Conservation (phyloP, 2,888 invertebrate species). For the Catocala fraxini region DNA sequence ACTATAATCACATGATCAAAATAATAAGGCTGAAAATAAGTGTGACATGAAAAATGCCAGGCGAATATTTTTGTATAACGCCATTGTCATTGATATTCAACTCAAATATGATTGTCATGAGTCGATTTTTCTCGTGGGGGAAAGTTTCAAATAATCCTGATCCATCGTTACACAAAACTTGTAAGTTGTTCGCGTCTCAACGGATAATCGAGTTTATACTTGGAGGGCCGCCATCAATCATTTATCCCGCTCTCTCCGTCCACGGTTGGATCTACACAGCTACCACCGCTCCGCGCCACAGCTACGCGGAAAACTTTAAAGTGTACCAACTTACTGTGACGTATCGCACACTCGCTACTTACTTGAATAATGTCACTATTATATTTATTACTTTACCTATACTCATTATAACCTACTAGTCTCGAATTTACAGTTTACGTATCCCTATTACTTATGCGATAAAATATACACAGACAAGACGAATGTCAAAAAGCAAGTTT, state of each 20-base stretch:
- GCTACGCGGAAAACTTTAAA: conserved; percentile 83
- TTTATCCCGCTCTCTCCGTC: conserved; percentile 77
- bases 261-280: conserved; percentile 65
- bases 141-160: conserved; percentile 85
- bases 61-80: conserved; percentile 21
- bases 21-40: conserved; percentile 11
- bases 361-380: conserved; percentile 56
- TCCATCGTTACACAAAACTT: conserved; percentile 88
- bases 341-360: conserved; percentile 68
- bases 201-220: conserved; percentile 88
- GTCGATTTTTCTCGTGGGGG: conserved; percentile 76
- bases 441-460: too few relatives aligned
- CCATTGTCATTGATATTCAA: conserved; percentile 76
- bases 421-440: too few relatives aligned
- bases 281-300: conserved; percentile 13
- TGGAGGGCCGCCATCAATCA: conserved; percentile 86
- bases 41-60: conserved; percentile 4
- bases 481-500: too few relatives aligned
- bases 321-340: conserved; percentile 78
- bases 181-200: conserved; percentile 87
- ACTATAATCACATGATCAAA: conserved; percentile 6
- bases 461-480: too few relatives aligned
- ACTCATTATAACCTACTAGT: conserved; percentile 28
- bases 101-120: conserved; percentile 84
- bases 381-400: conserved; percentile 38